A percentile compares a stretch with the other conserved stretches of the same genome.
Conservation (phyloP, 2,797 vertebrate species). For the Onychomys leucogaster region DNA sequence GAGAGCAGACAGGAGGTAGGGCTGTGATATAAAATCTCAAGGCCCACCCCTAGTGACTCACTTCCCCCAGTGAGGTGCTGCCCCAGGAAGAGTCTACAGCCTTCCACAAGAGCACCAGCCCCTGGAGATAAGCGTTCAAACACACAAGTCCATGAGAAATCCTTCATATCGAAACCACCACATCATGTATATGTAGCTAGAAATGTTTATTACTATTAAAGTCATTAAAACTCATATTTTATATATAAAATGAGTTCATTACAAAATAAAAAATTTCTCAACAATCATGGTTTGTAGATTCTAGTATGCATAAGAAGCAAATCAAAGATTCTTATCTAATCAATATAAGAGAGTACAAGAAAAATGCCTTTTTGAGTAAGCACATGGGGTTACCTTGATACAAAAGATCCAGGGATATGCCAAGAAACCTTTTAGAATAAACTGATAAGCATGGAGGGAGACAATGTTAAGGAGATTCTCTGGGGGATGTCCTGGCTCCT, state of each 20-base stretch:
- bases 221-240: slow-evolving; percentile 32
- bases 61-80: not conserved
- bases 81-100: not conserved
- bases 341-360: not conserved
- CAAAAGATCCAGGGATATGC: not conserved
- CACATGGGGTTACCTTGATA: not conserved
- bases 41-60: not conserved
- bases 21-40: not conserved
- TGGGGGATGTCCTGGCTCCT: not conserved
- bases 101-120: not conserved
- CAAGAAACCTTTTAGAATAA: slow-evolving; percentile 27
- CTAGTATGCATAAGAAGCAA: not conserved
- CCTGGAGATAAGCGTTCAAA: not conserved
- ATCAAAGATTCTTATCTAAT: not conserved
- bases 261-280: slow-evolving; percentile 10
- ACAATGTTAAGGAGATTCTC: not conserved
- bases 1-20: not conserved
- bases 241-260: not conserved
- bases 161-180: not conserved
- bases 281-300: not conserved
- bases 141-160: not conserved
- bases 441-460: not conserved
- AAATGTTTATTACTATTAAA: not conserved
- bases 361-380: not conserved
- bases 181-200: not conserved